Evolutionary conservation across 2,888 invertebrate genomes (phyloP).

Genomic region (Drosophila percnosoma): DNA sequence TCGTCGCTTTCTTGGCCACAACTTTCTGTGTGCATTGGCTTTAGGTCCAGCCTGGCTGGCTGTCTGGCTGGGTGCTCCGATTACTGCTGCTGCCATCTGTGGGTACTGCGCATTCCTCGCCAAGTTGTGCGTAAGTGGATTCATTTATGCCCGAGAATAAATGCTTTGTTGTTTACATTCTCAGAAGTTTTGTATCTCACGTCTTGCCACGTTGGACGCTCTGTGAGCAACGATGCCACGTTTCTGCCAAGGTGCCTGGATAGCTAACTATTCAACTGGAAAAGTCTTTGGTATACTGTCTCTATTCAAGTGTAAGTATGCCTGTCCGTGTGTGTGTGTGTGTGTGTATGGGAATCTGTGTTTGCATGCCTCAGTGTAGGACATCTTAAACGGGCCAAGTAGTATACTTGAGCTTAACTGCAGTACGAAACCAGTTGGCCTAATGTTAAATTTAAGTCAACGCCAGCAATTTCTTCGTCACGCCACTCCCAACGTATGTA

Average conservation of each 20-base stretch:
- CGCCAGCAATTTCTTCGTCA: constrained; percentile 25
- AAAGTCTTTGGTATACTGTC: constrained; percentile 33
- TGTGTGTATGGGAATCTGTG: constrained; percentile 7
- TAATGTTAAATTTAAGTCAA: constrained; percentile 30
- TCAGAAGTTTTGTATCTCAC: constrained; percentile 73
- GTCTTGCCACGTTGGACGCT: constrained; percentile 54
- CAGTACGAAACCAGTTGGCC: constrained; percentile 32
- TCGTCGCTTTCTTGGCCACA: constrained; percentile 43
- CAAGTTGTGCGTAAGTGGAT: constrained; percentile 73
- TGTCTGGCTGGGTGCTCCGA: constrained; percentile 2
- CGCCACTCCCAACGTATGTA: constrained; percentile 3
- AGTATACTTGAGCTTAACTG: constrained; percentile 8
- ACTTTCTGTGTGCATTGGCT: constrained; percentile 56
- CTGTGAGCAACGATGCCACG: constrained; percentile 43
- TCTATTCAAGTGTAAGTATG: constrained; percentile 28
- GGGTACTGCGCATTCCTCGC: constrained; percentile 18
- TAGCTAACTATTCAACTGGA: constrained; percentile 53
- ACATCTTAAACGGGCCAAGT: constrained; percentile 27
- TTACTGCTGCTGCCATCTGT: constrained; percentile 22
- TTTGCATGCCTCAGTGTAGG: constrained; percentile 40
- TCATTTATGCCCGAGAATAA: constrained; percentile 71
- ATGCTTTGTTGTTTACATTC: constrained; percentile 79
- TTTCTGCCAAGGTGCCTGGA: constrained; percentile 32
- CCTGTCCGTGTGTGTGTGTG: neutral
- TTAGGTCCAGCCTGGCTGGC: constrained; percentile 30